Evolutionary conservation across 1,140 invertebrate genomes (phyloP).

Genomic region (Diorhabda elongata): DNA sequence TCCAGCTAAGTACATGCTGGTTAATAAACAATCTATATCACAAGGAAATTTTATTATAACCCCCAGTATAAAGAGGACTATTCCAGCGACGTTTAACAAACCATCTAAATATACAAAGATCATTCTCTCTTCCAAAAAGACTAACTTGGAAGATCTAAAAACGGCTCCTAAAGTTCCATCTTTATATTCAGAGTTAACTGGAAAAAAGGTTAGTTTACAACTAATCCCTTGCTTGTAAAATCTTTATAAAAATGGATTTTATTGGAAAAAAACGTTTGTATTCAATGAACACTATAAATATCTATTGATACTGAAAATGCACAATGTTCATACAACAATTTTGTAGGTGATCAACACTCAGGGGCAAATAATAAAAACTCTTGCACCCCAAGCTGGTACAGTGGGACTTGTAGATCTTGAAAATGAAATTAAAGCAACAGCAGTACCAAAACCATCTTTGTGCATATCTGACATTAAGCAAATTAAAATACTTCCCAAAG

Average conservation of each 20-base stretch:
- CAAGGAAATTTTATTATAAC: slow-evolving; percentile 38
- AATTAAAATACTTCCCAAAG: slow-evolving; percentile 10
- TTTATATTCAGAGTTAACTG: slow-evolving; percentile 26
- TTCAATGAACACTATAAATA: too few species aligned
- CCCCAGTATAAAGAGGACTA: slow-evolving; percentile 29
- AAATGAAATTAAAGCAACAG: slow-evolving; percentile 30
- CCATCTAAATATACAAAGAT: slow-evolving; percentile 54
- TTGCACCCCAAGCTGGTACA: background rate
- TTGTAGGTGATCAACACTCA: background rate
- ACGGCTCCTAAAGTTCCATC: slow-evolving; percentile 15
- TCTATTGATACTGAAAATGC: background rate
- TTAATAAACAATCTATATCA: slow-evolving; percentile 39
- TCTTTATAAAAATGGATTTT: too few species aligned
- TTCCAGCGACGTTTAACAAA: slow-evolving; percentile 16
- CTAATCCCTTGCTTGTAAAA: background rate
- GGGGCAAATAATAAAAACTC: background rate
- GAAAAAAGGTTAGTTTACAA: slow-evolving; percentile 19
- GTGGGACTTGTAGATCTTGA: slow-evolving; percentile 33
- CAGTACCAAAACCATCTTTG: slow-evolving; percentile 26
- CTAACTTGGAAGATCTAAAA: slow-evolving; percentile 24
- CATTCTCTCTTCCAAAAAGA: slow-evolving; percentile 50
- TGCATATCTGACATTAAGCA: slow-evolving; percentile 15
- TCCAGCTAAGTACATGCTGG: slow-evolving; percentile 39
- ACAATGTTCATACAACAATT: background rate
- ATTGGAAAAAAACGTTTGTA: too few species aligned